Evolutionary conservation across 2,888 invertebrate species (phyloP), one percentile per base, ranked within the genome.

Genomic region (Drosophila engyochracea): DNA sequence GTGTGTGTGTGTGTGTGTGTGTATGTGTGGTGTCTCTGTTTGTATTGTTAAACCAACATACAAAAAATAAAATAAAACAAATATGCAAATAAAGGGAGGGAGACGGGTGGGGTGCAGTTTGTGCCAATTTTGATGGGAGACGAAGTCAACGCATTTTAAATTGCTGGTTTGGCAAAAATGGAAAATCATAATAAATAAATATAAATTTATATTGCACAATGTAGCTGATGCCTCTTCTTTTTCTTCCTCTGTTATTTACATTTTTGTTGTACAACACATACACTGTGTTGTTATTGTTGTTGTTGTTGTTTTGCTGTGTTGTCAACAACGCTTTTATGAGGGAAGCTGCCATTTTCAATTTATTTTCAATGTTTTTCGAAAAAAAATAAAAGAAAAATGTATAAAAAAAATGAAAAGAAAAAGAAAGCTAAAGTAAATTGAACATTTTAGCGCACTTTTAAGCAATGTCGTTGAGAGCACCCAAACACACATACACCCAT

Each of bases 381-480:
- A 59, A 60, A 53, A 63, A 25, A 54, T 25, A n/a, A 47, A 35
- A 31, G 1, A 39, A 58, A 62, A 63, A 14, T 35, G 35, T 16
- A 22, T 3, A 10, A 22, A 16, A 44, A 16, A 31, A 44, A 31
- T 31, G 55, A 60, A 54, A 44, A 31, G 52, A 51, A 58, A 66
- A 76, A 59, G 66, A 70, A 69, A 77, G 80, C 65, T 75, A 90
- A 90, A 89, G 86, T 82, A 86, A 86, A 87, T 87, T 87, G 90
- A 91, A 89, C 90, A 91, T 87, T 87, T 91, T 89, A 89, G 91
- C 91, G 89, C 82, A 78, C 89, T 86, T 90, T 86, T 86, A 89
- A 89, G 91, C 83, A 83, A 83, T 83, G 81, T 78, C 71, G 64
- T 55, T 52, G 57, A 51, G 35, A 39, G 31, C 51, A 66, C 60